These are phyloP conservation scores for Cardiocondyla obscurior DNA, from an alignment of 1,140 invertebrate genomes.

Conservation along the genomic window DNA sequence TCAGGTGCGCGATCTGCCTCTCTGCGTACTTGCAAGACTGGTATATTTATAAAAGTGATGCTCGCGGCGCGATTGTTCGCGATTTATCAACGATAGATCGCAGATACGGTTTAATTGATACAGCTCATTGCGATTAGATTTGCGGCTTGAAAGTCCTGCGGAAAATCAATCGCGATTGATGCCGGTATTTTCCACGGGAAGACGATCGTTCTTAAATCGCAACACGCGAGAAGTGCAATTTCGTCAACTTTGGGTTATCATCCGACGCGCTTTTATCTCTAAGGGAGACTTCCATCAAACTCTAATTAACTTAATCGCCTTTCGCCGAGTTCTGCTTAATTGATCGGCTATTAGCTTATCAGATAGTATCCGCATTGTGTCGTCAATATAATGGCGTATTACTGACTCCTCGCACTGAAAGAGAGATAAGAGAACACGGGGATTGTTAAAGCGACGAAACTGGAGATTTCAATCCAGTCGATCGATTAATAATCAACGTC, in stretches of 20 bases:
- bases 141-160: too few relatives aligned
- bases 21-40: not conserved
- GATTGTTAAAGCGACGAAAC: too few relatives aligned
- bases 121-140: too few relatives aligned
- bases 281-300: not conserved
- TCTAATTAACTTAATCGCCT: not conserved
- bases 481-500: too few relatives aligned
- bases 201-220: not conserved
- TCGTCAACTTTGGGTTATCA: not conserved
- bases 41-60: too few relatives aligned
- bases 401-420: not conserved
- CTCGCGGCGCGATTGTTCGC: not conserved
- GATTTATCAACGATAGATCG: conserved; percentile 7
- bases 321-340: not conserved
- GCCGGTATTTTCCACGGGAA: not conserved
- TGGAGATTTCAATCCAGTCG: too few relatives aligned
- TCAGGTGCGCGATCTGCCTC: not conserved
- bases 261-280: not conserved
- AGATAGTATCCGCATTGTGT: not conserved
- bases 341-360: not conserved
- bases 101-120: too few relatives aligned
- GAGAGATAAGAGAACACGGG: not conserved
- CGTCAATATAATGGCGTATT: too few relatives aligned
- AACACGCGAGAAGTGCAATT: not conserved
- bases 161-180: too few relatives aligned